A percentile compares a stretch with the other conserved stretches of the same genome.
These are phyloP conservation scores for Bombyx mandarina DNA, from an alignment of 1,140 invertebrate genomes.

Conservation along the genomic window DNA sequence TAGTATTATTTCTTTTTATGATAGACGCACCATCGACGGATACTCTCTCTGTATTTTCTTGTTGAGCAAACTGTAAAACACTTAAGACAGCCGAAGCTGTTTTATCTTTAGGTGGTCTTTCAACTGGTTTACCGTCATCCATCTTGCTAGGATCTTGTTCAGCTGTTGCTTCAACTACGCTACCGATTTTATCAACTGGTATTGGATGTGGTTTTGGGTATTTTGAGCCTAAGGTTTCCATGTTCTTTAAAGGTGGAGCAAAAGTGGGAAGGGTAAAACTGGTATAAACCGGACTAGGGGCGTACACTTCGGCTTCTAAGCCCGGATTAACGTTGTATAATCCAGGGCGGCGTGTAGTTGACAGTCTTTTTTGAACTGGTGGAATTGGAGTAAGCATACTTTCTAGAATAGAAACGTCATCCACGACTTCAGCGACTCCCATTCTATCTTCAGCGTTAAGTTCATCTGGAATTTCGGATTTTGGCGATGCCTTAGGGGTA, in stretches of 20 bases:
- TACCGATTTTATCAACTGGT: conserved; percentile 77
- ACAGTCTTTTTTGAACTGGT: conserved; percentile 41
- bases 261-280: conserved; percentile 77
- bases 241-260: conserved; percentile 62
- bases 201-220: conserved; percentile 75
- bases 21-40: conserved; percentile 59
- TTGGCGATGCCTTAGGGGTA: conserved; percentile 31
- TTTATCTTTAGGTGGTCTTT: conserved; percentile 63
- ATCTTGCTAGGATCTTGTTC: conserved; percentile 28
- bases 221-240: conserved; percentile 68
- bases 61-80: conserved; percentile 43
- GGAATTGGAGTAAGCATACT: conserved; percentile 49
- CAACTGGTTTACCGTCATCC: conserved; percentile 59
- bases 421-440: conserved; percentile 63
- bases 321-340: conserved; percentile 49
- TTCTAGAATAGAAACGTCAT: conserved; percentile 62
- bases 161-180: conserved; percentile 45
- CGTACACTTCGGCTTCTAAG: conserved; percentile 52
- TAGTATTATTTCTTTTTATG: conserved; percentile 45
- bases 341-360: conserved; percentile 32
- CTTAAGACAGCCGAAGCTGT: conserved; percentile 58
- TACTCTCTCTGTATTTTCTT: conserved; percentile 49
- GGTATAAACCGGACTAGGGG: conserved; percentile 73
- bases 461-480: conserved; percentile 28
- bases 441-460: conserved; percentile 60